These are phyloP conservation scores for Andinoacara biseriatus DNA, from an alignment of 2,113 vertebrate species.

Conservation along the genomic window DNA sequence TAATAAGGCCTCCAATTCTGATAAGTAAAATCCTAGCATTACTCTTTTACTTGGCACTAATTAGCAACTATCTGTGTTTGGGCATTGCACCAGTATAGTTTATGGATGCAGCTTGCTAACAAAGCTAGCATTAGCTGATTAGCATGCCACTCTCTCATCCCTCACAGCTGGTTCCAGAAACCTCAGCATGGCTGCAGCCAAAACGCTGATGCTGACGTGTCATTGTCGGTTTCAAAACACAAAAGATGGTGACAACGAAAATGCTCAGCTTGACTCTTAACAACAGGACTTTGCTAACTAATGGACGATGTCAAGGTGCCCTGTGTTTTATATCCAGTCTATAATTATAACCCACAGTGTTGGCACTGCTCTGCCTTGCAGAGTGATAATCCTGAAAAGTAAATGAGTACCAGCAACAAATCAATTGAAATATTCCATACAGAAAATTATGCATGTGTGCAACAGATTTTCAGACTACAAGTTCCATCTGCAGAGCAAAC, in stretches of 20 bases:
- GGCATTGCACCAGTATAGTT: neutral
- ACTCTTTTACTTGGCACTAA: neutral
- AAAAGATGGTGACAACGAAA: neutral
- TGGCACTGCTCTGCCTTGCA: neutral
- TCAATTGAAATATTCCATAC: neutral
- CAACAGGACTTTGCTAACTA: neutral
- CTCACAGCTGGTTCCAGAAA: no score
- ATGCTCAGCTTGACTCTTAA: neutral
- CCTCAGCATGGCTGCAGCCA: neutral
- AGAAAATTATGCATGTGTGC: neutral
- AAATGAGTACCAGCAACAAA: neutral
- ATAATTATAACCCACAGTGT: neutral
- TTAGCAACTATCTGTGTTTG: neutral
- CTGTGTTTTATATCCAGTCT: neutral
- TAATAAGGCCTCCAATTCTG: neutral
- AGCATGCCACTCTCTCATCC: neutral
- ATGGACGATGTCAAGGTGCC: neutral
- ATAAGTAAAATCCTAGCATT: neutral
- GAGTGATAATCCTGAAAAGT: neutral
- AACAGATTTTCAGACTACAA: neutral
- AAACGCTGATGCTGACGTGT: neutral
- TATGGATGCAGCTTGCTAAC: neutral
- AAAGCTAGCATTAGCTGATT: neutral
- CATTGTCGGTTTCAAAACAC: neutral
- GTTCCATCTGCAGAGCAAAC: constrained; percentile 18